phyloP scores from a whole-genome alignment of 2,113 vertebrate species.

The Platycercus adscitus region DNA sequence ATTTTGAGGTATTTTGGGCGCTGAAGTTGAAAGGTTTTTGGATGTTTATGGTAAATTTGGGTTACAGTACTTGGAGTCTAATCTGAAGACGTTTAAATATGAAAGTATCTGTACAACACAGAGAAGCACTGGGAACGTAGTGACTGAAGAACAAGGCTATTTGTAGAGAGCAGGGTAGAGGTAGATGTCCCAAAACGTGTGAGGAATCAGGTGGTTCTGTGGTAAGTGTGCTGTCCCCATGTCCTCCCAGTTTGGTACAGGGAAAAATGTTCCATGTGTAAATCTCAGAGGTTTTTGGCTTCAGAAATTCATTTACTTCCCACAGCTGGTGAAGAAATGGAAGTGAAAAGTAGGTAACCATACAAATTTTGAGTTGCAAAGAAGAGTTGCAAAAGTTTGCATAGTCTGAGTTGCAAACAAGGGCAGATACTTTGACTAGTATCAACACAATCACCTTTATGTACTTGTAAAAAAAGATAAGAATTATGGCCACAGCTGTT shows the following conservation, averaged over 20 bases:
- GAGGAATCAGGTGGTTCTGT: neutral
- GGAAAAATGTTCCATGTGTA: neutral
- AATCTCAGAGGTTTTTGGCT: neutral
- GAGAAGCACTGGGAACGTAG: neutral
- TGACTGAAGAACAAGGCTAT: neutral
- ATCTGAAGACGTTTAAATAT: neutral
- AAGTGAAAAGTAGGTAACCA: neutral
- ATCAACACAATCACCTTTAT: neutral
- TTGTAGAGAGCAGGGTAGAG: neutral
- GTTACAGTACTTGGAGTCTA: too few species aligned
- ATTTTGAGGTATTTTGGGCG: neutral
- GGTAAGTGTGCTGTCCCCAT: too few species aligned
- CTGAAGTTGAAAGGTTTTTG: neutral
- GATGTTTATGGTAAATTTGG: accelerated
- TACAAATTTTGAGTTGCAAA: neutral
- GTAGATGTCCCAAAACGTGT: accelerated
- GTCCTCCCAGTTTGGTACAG: neutral
- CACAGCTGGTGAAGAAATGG: neutral
- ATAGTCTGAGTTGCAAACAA: neutral
- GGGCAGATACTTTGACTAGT: neutral
- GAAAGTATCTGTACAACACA: neutral
- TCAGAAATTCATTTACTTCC: neutral
- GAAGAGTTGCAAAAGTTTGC: neutral
- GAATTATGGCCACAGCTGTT: neutral
- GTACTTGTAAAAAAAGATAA: neutral